Evolutionary conservation across 2,888 invertebrate genomes (phyloP).

Genomic region (Orthonevra nobilis): DNA sequence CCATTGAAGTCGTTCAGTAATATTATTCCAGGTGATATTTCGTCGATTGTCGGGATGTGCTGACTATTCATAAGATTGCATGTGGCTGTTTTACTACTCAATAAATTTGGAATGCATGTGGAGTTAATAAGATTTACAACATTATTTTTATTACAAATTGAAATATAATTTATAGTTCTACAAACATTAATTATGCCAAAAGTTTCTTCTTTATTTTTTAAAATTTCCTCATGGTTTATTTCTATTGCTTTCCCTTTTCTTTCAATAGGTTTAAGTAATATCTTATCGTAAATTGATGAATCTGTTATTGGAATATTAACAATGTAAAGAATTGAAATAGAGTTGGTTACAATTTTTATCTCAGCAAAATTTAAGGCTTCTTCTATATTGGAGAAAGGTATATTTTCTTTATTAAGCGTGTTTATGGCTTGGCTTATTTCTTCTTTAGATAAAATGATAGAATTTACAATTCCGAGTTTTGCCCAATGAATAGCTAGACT

Average conservation of each 20-base stretch:
- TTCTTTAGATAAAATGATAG: too few species aligned
- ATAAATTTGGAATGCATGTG: slow-evolving; percentile 24
- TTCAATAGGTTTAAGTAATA: slow-evolving; percentile 38
- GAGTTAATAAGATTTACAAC: slow-evolving; percentile 5
- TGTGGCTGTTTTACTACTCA: too few species aligned
- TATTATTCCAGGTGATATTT: too few species aligned
- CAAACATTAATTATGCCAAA: slow-evolving; percentile 7
- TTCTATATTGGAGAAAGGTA: slow-evolving; percentile 29
- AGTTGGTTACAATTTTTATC: slow-evolving; percentile 19
- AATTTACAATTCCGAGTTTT: slow-evolving; percentile 39
- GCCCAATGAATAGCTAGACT: slow-evolving; percentile 40
- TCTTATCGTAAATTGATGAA: slow-evolving; percentile 11
- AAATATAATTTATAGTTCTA: too few species aligned
- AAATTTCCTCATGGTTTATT: slow-evolving; percentile 3
- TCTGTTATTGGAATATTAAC: slow-evolving; percentile 40
- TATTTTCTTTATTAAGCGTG: slow-evolving; percentile 26
- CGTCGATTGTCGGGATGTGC: too few species aligned
- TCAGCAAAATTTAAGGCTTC: slow-evolving; percentile 42
- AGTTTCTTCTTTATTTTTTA: slow-evolving; percentile 14
- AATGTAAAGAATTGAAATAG: slow-evolving; percentile 32
- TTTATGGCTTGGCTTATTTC: slow-evolving; percentile 30
- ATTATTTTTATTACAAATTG: slow-evolving; percentile 22
- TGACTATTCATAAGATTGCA: too few species aligned
- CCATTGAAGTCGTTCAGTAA: too few species aligned
- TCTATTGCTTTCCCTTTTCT: slow-evolving; percentile 17